Percentiles rank a stretch among this genome's conserved stretches.
Conservation (phyloP, 2,113 vertebrate species). For the Tragelaphus imberbis region DNA sequence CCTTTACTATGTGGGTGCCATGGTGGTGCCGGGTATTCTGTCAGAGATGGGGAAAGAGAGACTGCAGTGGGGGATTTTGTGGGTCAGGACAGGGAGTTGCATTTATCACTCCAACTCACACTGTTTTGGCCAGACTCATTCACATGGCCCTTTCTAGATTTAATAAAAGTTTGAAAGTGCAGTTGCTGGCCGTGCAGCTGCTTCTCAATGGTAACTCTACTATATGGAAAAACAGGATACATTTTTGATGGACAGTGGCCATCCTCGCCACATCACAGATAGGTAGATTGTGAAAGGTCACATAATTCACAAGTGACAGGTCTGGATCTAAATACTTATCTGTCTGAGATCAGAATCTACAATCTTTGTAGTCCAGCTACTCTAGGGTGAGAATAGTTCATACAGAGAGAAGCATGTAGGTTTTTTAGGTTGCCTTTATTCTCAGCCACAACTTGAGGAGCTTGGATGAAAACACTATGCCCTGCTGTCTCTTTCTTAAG, state of each 20-base stretch:
- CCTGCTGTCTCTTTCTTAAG: not conserved
- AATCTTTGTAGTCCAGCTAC: not conserved
- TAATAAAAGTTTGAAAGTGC: not conserved
- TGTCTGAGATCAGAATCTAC: not conserved
- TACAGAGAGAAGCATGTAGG: not conserved
- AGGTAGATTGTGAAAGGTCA: not conserved
- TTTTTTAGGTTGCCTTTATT: not conserved
- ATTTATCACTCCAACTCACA: not conserved
- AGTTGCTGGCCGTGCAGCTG: not conserved
- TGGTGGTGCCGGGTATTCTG: not conserved
- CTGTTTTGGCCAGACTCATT: not conserved
- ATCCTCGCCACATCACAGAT: not conserved
- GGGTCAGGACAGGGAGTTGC: not conserved
- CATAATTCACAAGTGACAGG: not conserved
- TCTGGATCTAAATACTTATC: not conserved
- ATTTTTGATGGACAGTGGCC: not conserved
- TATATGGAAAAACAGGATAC: not conserved
- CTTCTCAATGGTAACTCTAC: not conserved
- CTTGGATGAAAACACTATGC: not conserved
- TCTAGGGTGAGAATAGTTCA: not conserved
- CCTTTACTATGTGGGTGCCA: fast-evolving
- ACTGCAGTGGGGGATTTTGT: not conserved
- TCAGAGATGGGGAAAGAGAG: not conserved
- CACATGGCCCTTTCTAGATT: not conserved
- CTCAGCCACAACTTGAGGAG: not conserved